Evolutionary conservation across 2,113 vertebrate genomes (phyloP), one percentile per base, ranked within the genome.

Genomic region (Cottus gobio): DNA sequence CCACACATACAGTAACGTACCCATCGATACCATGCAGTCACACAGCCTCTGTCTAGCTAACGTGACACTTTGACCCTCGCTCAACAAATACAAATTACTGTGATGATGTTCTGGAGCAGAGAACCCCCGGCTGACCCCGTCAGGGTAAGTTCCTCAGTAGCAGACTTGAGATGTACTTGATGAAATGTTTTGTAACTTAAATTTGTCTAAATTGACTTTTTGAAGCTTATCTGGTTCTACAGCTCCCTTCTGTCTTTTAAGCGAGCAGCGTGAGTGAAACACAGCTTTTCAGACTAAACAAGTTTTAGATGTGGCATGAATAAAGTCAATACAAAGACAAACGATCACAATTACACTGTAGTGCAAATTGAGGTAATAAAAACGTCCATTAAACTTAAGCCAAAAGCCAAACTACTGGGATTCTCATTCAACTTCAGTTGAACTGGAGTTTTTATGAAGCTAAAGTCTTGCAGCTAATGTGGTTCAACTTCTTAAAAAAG

Each of bases 21-120:
- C 2, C 39, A 74, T n/a, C 46, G 77, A 18, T 13, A 71, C 4
- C 63, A 7, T 22, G 73, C 75, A 77, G n/a, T 42, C 79, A 71
- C 18, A n/a, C 26, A 69, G 28, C 60, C 63, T 82, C 52, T 57
- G 72, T 71, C 15, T 54, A 1, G 5, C 56, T 37, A 56, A 48
- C 20, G 30, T 46, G 54, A 66, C 56, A 12, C 56, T 82, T 46
- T 79, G 28, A 77, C 31, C 24, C 64, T 46, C 26, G 13, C 15
- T 46, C 34, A 39, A 56, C 12, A 56, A 52, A 42, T 20, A 18
- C 9, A 11, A 54, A 42, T 30, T 16, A 36, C 60, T 37, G 20
- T 37, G 60, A 36, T 50, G 9, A 30, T 36, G 13, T 62, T 36
- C 36, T 65, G 12, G 7, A 75, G 73, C 20, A 31, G 31, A 9